Evolutionary conservation across 2,797 vertebrate genomes (phyloP).

Genomic region (Cossypha niveicapilla): DNA sequence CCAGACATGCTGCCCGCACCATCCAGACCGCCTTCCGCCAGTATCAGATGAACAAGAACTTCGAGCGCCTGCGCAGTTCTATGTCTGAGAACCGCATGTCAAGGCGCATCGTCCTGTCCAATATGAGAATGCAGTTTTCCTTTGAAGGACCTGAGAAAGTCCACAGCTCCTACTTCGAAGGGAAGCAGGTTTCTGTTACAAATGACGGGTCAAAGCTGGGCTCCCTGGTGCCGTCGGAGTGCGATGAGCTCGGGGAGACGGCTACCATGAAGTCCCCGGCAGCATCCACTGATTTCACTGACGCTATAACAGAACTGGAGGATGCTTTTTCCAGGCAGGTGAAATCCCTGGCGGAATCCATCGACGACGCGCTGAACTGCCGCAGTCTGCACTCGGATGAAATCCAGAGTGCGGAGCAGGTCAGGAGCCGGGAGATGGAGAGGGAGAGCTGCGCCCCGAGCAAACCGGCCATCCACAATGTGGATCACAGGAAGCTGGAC

Average conservation of each 20-base stretch:
- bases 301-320: slow-evolving; percentile 95
- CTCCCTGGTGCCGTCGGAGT: slow-evolving; percentile 80
- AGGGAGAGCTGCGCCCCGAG: slow-evolving; percentile 77
- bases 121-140: slow-evolving; percentile 99
- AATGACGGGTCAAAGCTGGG: slow-evolving; percentile 85
- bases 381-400: slow-evolving; percentile 90
- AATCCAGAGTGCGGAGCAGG: slow-evolving; percentile 70
- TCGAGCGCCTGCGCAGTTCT: slow-evolving; percentile 95
- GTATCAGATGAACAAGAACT: slow-evolving; percentile 99
- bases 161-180: slow-evolving; percentile 96
- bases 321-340: slow-evolving; percentile 96
- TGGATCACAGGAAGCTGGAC: slow-evolving; percentile 85
- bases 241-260: slow-evolving; percentile 79
- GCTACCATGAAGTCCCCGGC: slow-evolving; percentile 82
- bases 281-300: slow-evolving; percentile 85
- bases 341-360: slow-evolving; percentile 94
- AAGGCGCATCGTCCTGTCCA: slow-evolving; percentile 94
- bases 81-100: slow-evolving; percentile 99
- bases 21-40: slow-evolving; percentile 98
- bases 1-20: slow-evolving; percentile 93
- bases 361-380: slow-evolving; percentile 94
- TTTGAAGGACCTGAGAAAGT: slow-evolving; percentile 98
- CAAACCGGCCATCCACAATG: slow-evolving; percentile 73
- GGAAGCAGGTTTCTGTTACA: slow-evolving; percentile 90
- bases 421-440: slow-evolving; percentile 79